A percentile compares a stretch with the other conserved stretches of the same genome.
Conservation (phyloP, 1,140 invertebrate genomes). For the Psix sp. region DNA sequence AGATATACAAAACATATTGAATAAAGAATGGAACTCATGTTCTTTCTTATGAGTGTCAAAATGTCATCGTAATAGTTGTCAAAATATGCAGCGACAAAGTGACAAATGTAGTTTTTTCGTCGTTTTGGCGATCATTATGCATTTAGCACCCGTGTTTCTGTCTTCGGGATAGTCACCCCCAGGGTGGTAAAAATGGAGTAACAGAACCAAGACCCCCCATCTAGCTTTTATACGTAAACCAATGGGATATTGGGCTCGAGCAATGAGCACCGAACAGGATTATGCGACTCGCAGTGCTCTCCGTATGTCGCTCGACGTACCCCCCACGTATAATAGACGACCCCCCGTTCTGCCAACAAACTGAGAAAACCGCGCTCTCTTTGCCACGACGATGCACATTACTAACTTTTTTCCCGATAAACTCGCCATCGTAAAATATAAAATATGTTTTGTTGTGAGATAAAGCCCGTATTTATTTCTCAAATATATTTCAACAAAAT, state of each 20-base stretch:
- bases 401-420: constrained; percentile 21
- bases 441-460: constrained; percentile 4
- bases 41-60: constrained; percentile 21
- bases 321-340: constrained; percentile 68
- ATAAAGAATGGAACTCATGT: too few species aligned
- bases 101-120: constrained; percentile 52
- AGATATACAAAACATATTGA: too few species aligned
- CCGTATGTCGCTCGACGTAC: constrained; percentile 70
- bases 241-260: constrained; percentile 66
- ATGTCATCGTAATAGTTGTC: constrained; percentile 13
- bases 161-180: constrained; percentile 66
- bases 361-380: constrained; percentile 63
- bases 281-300: constrained; percentile 67
- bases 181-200: constrained; percentile 65
- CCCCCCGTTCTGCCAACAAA: constrained; percentile 65
- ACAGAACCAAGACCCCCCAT: constrained; percentile 71
- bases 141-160: constrained; percentile 73
- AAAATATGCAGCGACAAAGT: constrained; percentile 50
- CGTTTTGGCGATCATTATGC: constrained; percentile 71
- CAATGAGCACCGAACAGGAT: constrained; percentile 65
- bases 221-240: constrained; percentile 70
- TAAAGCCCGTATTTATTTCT: constrained; percentile 6
- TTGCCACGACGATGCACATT: constrained; percentile 22
- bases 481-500: constrained; percentile 3
- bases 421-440: constrained; percentile 8